Conservation (phyloP, 2,113 vertebrate genomes). For the Smithornis capensis region DNA sequence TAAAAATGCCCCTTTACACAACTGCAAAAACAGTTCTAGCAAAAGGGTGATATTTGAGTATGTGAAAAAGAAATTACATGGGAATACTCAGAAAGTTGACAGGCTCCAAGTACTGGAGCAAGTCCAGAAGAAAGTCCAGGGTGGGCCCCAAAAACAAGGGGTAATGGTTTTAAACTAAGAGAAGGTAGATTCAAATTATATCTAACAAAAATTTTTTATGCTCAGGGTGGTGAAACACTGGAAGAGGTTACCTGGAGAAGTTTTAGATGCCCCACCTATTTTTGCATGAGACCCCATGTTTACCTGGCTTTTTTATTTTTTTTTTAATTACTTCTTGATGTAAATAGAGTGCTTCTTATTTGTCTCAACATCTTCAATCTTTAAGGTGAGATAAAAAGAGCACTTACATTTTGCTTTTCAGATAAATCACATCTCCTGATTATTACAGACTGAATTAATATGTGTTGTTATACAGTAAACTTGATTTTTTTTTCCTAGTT, state of each 20-base stretch:
- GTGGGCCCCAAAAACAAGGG: neutral
- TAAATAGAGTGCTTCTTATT: neutral
- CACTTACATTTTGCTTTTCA: neutral
- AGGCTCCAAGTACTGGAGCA: neutral
- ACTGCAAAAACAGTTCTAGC: neutral
- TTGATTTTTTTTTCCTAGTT: neutral
- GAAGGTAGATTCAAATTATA: rapidly evolving
- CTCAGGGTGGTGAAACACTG: neutral
- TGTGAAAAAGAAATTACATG: neutral
- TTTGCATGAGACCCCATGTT: neutral
- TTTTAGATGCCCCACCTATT: neutral
- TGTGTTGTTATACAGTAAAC: neutral
- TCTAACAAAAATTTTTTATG: neutral
- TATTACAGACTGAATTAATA: neutral
- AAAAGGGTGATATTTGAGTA: neutral
- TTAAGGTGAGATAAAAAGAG: neutral
- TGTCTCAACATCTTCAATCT: neutral
- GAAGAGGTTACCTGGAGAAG: neutral
- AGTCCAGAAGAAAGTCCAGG: neutral
- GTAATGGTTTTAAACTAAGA: neutral
- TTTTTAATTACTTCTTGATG: neutral
- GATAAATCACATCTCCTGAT: neutral
- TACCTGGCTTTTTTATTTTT: neutral
- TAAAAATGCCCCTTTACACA: neutral
- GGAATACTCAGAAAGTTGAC: neutral